phyloP scores from a whole-genome alignment of 2,797 vertebrate species.

The Microcaecilia unicolor region DNA sequence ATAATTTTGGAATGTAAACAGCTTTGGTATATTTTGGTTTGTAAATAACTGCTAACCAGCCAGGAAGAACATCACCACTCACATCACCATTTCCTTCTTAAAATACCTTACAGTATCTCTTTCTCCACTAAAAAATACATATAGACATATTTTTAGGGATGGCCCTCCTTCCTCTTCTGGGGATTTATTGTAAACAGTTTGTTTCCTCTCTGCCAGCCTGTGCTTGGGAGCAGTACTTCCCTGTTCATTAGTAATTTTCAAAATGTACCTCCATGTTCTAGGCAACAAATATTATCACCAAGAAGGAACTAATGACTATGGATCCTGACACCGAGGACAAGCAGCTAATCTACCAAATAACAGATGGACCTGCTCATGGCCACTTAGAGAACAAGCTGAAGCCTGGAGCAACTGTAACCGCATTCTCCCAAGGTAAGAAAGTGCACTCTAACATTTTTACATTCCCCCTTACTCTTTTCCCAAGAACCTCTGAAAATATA shows the following conservation, averaged over 20 bases:
- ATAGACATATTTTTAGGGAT: too few species aligned
- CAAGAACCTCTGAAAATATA: background rate
- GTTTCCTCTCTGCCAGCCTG: background rate
- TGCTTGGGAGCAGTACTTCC: background rate
- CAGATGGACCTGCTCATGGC: conserved; percentile 65
- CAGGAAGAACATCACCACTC: too few species aligned
- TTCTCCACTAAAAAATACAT: too few species aligned
- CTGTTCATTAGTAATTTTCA: background rate
- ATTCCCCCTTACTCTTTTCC: too few species aligned
- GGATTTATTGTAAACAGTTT: too few species aligned
- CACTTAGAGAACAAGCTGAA: conserved; percentile 81
- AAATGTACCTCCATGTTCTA: conserved; percentile 46
- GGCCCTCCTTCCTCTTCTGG: too few species aligned
- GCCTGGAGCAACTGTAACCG: conserved; percentile 47
- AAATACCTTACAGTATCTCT: too few species aligned
- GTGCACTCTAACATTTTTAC: too few species aligned
- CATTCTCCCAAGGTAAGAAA: conserved; percentile 83
- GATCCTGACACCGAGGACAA: conserved; percentile 86
- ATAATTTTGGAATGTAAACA: too few species aligned
- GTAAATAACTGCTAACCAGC: too few species aligned
- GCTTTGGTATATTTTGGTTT: too few species aligned
- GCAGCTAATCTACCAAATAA: conserved; percentile 82
- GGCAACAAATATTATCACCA: conserved; percentile 87
- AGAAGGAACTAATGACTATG: conserved; percentile 85
- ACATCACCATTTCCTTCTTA: too few species aligned